A percentile compares a stretch with the other conserved stretches of the same genome.
Conservation (phyloP, 2,888 invertebrate species). For the Mythimna lalbum region DNA sequence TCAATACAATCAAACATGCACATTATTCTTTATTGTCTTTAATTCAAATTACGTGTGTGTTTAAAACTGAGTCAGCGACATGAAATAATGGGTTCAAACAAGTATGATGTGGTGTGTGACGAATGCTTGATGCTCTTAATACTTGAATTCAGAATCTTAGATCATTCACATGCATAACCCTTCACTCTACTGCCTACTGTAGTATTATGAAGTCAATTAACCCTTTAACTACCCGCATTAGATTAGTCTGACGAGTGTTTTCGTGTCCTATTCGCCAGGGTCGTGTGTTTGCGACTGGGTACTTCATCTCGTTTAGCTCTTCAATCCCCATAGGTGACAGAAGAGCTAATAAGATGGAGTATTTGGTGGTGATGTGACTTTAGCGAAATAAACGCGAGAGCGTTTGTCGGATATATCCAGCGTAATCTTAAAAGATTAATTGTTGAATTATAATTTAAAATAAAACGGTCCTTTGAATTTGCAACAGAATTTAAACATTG, state of each 20-base stretch:
- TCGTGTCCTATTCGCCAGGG: too few relatives aligned
- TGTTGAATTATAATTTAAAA: background rate
- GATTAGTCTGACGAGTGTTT: too few relatives aligned
- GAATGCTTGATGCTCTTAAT: conserved; percentile 26
- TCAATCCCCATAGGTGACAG: too few relatives aligned
- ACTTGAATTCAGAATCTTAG: conserved; percentile 28
- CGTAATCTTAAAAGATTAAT: too few relatives aligned
- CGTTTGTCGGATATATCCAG: too few relatives aligned
- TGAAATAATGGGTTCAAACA: conserved; percentile 33
- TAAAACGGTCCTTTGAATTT: background rate
- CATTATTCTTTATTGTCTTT: conserved; percentile 35
- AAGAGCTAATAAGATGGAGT: too few relatives aligned
- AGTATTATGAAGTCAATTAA: background rate
- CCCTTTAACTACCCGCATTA: too few relatives aligned
- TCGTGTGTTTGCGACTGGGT: too few relatives aligned
- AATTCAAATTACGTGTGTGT: conserved; percentile 23
- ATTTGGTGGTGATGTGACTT: too few relatives aligned
- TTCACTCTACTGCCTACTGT: conserved; percentile 1
- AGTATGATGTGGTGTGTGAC: conserved; percentile 8
- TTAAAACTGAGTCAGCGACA: conserved; percentile 22
- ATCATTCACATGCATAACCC: conserved; percentile 5
- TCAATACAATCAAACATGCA: conserved; percentile 5
- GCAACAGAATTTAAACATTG: conserved; percentile 18
- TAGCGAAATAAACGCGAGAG: too few relatives aligned
- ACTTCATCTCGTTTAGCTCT: too few relatives aligned